phyloP scores from a whole-genome alignment of 2,797 vertebrate genomes.

The Enteromius anoplus region DNA sequence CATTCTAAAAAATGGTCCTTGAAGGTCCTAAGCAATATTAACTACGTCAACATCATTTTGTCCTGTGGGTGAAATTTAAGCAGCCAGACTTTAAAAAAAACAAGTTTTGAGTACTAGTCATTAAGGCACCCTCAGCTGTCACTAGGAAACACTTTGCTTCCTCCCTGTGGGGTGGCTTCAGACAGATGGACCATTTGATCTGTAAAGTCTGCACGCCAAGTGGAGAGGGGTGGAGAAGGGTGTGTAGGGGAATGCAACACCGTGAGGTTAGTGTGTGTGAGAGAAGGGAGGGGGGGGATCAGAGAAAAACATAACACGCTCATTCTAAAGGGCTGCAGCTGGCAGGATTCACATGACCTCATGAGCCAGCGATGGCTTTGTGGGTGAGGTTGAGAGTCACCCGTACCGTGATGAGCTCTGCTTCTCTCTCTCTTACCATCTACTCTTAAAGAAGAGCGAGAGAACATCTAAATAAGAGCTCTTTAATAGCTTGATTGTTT shows the following conservation, averaged over 20 bases:
- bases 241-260: slow-evolving; percentile 57
- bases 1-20: background rate
- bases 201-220: slow-evolving; percentile 49
- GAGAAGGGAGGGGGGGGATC: slow-evolving; percentile 32
- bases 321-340: slow-evolving; percentile 63
- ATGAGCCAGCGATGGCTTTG: slow-evolving; percentile 60
- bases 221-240: slow-evolving; percentile 49
- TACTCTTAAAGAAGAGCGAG: background rate
- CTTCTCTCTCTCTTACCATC: slow-evolving; percentile 26
- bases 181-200: slow-evolving; percentile 66
- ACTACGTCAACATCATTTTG: background rate
- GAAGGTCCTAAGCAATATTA: background rate
- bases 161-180: slow-evolving; percentile 59
- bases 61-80: slow-evolving; percentile 39
- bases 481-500: background rate
- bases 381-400: slow-evolving; percentile 49
- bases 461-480: background rate
- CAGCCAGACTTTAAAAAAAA: slow-evolving; percentile 55
- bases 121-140: slow-evolving; percentile 63
- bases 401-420: slow-evolving; percentile 46
- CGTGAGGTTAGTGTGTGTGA: slow-evolving; percentile 55
- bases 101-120: slow-evolving; percentile 52
- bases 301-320: slow-evolving; percentile 50
- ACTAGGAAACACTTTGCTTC: slow-evolving; percentile 61
- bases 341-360: slow-evolving; percentile 70